Evolutionary conservation across 2,888 invertebrate species (phyloP).

Genomic region (Galerucella calmariensis): DNA sequence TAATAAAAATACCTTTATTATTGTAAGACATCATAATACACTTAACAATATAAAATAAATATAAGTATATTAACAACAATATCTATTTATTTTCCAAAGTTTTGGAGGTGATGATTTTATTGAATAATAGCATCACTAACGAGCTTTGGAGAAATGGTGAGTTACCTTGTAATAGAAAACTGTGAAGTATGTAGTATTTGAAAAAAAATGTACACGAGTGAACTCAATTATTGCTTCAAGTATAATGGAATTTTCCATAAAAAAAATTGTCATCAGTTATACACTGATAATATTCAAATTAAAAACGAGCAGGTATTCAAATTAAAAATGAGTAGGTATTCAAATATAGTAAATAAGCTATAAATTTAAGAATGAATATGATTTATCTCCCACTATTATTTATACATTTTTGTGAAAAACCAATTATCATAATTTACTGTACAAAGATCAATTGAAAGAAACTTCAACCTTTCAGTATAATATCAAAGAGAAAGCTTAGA

Average conservation of each 20-base stretch:
- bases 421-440: not conserved
- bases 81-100: conserved; percentile 24
- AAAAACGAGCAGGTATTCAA: too few relatives aligned
- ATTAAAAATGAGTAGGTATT: too few relatives aligned
- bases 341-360: too few relatives aligned
- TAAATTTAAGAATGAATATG: too few relatives aligned
- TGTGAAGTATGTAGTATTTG: too few relatives aligned
- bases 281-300: too few relatives aligned
- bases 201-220: too few relatives aligned
- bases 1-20: not conserved
- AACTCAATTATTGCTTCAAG: too few relatives aligned
- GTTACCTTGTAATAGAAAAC: too few relatives aligned
- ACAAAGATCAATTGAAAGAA: not conserved
- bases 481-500: not conserved
- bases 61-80: not conserved
- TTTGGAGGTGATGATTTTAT: conserved; percentile 26
- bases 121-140: conserved; percentile 18
- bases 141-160: conserved; percentile 13
- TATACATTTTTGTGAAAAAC: not conserved
- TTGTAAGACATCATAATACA: conserved; percentile 1
- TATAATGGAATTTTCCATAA: too few relatives aligned
- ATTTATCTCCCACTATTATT: not conserved
- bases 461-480: not conserved
- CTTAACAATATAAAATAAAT: not conserved
- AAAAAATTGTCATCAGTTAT: too few relatives aligned